Evolutionary conservation across 1,140 invertebrate genomes (phyloP).

Genomic region (Branchinecta lynchi): DNA sequence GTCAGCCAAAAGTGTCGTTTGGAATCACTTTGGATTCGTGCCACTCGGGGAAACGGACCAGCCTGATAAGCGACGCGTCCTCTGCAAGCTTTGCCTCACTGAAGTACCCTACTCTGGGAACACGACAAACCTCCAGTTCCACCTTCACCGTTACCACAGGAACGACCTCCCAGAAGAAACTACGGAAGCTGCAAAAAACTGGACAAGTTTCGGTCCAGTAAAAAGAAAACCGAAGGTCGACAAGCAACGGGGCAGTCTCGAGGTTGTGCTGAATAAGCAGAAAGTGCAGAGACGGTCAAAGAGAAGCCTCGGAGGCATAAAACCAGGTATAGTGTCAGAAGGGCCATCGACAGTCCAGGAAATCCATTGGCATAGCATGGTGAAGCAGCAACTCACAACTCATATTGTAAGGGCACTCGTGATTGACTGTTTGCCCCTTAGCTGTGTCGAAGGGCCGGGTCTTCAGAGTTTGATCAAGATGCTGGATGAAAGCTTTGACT

Average conservation of each 20-base stretch:
- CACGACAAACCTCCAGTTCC: constrained; percentile 20
- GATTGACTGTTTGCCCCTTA: constrained; percentile 19
- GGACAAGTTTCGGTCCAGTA: constrained; percentile 3
- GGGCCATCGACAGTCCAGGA: not conserved
- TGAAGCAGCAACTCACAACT: constrained; percentile 18
- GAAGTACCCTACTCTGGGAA: constrained; percentile 21
- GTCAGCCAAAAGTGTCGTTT: constrained; percentile 20
- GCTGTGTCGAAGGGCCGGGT: constrained; percentile 16
- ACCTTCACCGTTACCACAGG: constrained; percentile 19
- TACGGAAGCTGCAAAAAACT: not conserved
- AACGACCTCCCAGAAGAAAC: not conserved
- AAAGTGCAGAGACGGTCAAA: not conserved
- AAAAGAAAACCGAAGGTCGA: constrained; percentile 16
- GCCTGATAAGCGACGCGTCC: constrained; percentile 16
- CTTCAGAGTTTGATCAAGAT: constrained; percentile 19
- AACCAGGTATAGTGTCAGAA: too few relatives aligned
- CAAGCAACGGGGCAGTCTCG: constrained; percentile 15
- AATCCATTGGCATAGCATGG: constrained; percentile 18
- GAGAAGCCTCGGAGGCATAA: not conserved
- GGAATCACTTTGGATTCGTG: constrained; percentile 21
- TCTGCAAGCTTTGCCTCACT: constrained; percentile 17
- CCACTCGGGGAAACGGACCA: constrained; percentile 19
- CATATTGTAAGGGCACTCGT: constrained; percentile 17
- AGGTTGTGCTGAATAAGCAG: not conserved
- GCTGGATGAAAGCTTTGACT: constrained; percentile 16